A percentile compares a stretch with the other conserved stretches of the same genome.
Conservation (phyloP, 1,140 invertebrate genomes). For the Catajapyx aquilonaris region DNA sequence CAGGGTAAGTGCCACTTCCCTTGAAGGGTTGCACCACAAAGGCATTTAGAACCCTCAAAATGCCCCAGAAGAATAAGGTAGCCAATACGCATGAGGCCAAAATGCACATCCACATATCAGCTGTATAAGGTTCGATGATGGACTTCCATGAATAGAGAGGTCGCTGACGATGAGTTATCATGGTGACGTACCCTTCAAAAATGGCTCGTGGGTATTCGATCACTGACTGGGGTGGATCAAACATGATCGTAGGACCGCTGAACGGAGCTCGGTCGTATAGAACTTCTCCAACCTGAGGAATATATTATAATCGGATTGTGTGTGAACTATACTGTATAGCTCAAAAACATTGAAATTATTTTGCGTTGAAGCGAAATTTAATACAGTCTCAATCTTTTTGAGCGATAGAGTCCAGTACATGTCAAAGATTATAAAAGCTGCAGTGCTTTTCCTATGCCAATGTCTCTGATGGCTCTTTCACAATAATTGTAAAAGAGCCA, state of each 20-base stretch:
- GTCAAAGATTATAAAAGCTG: too few relatives aligned
- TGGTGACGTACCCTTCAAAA: background rate
- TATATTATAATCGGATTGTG: too few relatives aligned
- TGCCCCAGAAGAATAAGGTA: background rate
- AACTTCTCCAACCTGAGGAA: background rate
- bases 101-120: background rate
- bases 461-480: too few relatives aligned
- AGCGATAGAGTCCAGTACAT: too few relatives aligned
- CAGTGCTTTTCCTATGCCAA: too few relatives aligned
- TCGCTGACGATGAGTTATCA: background rate
- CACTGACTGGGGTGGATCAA: background rate
- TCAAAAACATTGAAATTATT: too few relatives aligned
- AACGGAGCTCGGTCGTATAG: background rate
- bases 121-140: background rate
- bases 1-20: background rate
- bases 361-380: too few relatives aligned
- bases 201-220: background rate
- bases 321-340: too few relatives aligned
- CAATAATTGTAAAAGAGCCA: too few relatives aligned
- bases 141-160: background rate
- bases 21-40: background rate
- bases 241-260: background rate
- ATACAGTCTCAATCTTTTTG: too few relatives aligned
- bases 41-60: background rate
- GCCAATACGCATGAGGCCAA: background rate